Conservation (phyloP, 2,888 invertebrate species). For the Argynnis bischoffii region DNA sequence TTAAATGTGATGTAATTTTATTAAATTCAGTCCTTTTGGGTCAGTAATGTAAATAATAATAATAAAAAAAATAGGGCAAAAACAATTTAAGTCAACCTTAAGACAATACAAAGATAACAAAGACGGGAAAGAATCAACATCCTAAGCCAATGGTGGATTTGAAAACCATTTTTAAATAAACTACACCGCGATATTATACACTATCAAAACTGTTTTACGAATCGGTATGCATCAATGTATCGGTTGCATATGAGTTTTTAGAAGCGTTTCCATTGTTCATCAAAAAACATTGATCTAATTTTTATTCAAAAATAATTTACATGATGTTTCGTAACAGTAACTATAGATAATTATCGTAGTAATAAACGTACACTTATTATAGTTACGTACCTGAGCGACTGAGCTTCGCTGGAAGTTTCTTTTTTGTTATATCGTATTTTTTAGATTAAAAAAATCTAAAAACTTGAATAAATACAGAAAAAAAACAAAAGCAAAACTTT, state of each 20-base stretch:
- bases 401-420: too few species aligned
- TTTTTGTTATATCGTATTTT: too few species aligned
- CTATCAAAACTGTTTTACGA: constrained; percentile 56
- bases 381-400: too few species aligned
- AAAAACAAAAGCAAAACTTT: too few species aligned
- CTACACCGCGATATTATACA: constrained; percentile 44
- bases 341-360: too few species aligned
- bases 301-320: background rate
- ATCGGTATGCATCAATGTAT: constrained; percentile 57
- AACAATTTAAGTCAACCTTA: background rate
- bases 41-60: background rate
- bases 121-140: background rate
- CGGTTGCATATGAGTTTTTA: constrained; percentile 52
- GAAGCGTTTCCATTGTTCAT: constrained; percentile 47
- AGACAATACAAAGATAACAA: background rate
- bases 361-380: too few species aligned
- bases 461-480: too few species aligned
- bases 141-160: constrained; percentile 16
- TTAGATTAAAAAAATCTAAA: too few species aligned
- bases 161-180: constrained; percentile 33
- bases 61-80: background rate
- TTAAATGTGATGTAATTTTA: background rate
- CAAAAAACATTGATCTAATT: background rate
- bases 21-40: constrained; percentile 3
- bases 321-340: too few species aligned